These are phyloP conservation scores for Nannoperca australis DNA, from an alignment of 2,797 vertebrate species.

Conservation along the genomic window DNA sequence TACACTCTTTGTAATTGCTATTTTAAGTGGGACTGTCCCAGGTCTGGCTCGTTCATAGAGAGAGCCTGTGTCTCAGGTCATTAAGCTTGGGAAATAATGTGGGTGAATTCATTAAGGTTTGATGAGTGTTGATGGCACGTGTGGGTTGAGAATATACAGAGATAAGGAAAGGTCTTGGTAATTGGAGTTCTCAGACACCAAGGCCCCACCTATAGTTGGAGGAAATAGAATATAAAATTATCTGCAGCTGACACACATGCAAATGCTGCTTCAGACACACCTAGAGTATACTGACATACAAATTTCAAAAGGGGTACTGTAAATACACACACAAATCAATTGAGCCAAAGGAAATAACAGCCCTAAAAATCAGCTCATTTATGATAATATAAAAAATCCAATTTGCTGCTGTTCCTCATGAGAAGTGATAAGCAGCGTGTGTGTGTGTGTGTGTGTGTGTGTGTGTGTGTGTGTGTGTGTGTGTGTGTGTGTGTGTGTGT, in stretches of 20 bases:
- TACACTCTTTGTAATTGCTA: conserved; percentile 62
- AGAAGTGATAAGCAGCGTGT: conserved; percentile 57
- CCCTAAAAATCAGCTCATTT: conserved; percentile 61
- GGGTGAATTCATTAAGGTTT: conserved; percentile 74
- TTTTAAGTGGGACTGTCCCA: conserved; percentile 72
- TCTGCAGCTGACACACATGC: conserved; percentile 35
- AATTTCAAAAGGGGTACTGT: conserved; percentile 21
- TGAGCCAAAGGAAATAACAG: conserved; percentile 47
- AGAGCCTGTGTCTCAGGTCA: conserved; percentile 67
- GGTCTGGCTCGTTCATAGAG: conserved; percentile 61
- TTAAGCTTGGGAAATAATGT: conserved; percentile 78
- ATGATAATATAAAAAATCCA: conserved; percentile 63
- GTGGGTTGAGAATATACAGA: conserved; percentile 55
- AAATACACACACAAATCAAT: conserved; percentile 46
- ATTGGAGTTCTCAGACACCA: conserved; percentile 62
- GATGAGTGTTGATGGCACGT: conserved; percentile 66
- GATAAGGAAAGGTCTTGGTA: conserved; percentile 67
- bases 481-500: no score
- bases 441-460: no score
- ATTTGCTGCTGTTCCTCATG: conserved; percentile 61
- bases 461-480: no score
- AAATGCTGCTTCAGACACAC: conserved; percentile 30
- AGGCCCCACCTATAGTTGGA: conserved; percentile 41
- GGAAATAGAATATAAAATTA: conserved; percentile 64
- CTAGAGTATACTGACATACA: conserved; percentile 2